These are phyloP conservation scores for Zophobas atratus DNA, from an alignment of 1,140 invertebrate species.

Conservation along the genomic window DNA sequence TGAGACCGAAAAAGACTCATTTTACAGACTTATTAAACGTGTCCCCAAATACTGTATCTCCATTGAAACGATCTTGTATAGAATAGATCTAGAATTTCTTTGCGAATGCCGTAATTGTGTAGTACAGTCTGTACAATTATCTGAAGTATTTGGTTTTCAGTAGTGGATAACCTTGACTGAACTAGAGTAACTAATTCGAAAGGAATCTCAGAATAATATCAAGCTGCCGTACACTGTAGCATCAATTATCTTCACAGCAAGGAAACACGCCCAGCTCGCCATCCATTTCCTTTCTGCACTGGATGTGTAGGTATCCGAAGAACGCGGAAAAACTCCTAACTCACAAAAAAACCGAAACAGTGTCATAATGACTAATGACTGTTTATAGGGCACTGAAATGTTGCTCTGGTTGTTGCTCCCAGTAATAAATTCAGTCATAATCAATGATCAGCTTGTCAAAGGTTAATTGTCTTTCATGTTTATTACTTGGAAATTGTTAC, in stretches of 20 bases:
- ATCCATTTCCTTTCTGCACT: conserved; percentile 42
- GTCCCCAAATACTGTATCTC: no score
- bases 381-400: not conserved
- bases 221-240: conserved; percentile 11
- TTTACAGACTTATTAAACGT: no score
- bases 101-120: no score
- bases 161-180: not conserved
- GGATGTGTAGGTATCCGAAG: conserved; percentile 27
- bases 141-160: not conserved
- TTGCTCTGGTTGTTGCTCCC: conserved; percentile 2
- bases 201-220: conserved; percentile 2
- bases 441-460: conserved; percentile 26
- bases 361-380: conserved; percentile 21
- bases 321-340: conserved; percentile 41
- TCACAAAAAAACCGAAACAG: conserved; percentile 12
- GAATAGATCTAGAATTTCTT: no score
- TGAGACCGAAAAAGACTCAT: no score
- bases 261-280: conserved; percentile 24
- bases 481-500: conserved; percentile 10
- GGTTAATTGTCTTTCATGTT: not conserved
- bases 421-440: conserved; percentile 2
- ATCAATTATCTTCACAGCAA: conserved; percentile 44
- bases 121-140: no score
- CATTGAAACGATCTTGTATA: no score
- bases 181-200: conserved; percentile 6